phyloP scores from a whole-genome alignment of 1,140 invertebrate species.

The Penaeus japonicus region DNA sequence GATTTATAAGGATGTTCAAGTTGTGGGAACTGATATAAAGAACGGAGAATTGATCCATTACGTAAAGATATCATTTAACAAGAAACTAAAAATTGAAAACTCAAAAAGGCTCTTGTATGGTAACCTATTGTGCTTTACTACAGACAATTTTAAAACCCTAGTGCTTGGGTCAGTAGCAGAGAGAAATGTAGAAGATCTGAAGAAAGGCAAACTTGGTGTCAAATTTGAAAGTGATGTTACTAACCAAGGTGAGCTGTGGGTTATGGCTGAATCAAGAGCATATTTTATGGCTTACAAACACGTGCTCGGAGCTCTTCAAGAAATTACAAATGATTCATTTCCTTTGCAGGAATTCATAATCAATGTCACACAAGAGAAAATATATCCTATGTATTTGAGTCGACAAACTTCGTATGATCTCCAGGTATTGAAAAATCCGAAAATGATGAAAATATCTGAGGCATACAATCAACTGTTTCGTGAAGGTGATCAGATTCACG shows the following conservation, averaged over 20 bases:
- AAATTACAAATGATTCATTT: constrained; percentile 62
- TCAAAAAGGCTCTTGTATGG: constrained; percentile 75
- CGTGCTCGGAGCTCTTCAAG: constrained; percentile 64
- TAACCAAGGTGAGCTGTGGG: background rate
- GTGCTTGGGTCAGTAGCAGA: constrained; percentile 74
- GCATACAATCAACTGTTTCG: background rate
- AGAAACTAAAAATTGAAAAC: constrained; percentile 48
- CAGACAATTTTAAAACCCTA: constrained; percentile 73
- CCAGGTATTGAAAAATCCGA: constrained; percentile 9
- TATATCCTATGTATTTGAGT: constrained; percentile 39
- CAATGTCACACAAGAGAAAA: constrained; percentile 41
- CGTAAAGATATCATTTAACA: constrained; percentile 29
- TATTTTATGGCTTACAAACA: constrained; percentile 68
- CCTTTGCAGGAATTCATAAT: constrained; percentile 63
- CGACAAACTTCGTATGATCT: constrained; percentile 45
- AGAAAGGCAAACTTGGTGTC: constrained; percentile 67
- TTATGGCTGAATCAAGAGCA: constrained; percentile 67
- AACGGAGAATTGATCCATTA: constrained; percentile 28
- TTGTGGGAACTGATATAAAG: background rate
- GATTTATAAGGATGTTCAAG: constrained; percentile 42
- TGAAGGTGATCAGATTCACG: constrained; percentile 41
- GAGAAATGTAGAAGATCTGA: constrained; percentile 65
- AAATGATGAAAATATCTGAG: constrained; percentile 40
- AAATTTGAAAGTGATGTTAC: constrained; percentile 64
- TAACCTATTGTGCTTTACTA: constrained; percentile 76